Conservation (phyloP, 2,888 invertebrate species). For the Hetaerina titia region DNA sequence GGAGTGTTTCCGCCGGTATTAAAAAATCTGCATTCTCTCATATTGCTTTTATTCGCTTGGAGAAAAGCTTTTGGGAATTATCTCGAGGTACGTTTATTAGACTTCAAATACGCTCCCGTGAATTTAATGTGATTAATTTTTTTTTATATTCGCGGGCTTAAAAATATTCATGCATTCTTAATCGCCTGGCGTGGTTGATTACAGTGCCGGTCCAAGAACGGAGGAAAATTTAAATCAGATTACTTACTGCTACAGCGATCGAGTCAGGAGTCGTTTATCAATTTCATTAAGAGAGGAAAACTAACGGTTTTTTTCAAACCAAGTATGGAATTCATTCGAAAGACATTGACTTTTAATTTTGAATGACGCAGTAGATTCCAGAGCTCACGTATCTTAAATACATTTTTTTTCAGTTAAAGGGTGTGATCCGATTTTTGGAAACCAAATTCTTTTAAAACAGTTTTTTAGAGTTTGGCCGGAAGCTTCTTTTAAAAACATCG, state of each 20-base stretch:
- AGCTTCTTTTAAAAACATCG: no score
- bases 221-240: conserved; percentile 11
- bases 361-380: neutral
- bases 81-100: neutral
- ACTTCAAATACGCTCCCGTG: conserved; percentile 35
- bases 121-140: neutral
- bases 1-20: conserved; percentile 51
- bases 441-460: neutral
- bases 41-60: conserved; percentile 5
- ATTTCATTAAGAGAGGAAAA: neutral
- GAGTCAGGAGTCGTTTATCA: conserved; percentile 22
- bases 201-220: neutral
- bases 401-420: no score
- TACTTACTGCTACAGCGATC: neutral
- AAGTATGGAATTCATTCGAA: neutral
- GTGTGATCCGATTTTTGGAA: neutral
- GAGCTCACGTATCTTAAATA: no score
- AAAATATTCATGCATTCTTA: conserved; percentile 39
- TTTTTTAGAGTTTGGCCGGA: neutral
- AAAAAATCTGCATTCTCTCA: conserved; percentile 35
- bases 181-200: neutral
- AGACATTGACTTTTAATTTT: neutral
- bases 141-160: neutral
- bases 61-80: neutral
- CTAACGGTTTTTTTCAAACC: neutral